Percentiles rank a stretch among this genome's conserved stretches.
Conservation (phyloP, 2,113 vertebrate genomes). For the Rattus rattus region DNA sequence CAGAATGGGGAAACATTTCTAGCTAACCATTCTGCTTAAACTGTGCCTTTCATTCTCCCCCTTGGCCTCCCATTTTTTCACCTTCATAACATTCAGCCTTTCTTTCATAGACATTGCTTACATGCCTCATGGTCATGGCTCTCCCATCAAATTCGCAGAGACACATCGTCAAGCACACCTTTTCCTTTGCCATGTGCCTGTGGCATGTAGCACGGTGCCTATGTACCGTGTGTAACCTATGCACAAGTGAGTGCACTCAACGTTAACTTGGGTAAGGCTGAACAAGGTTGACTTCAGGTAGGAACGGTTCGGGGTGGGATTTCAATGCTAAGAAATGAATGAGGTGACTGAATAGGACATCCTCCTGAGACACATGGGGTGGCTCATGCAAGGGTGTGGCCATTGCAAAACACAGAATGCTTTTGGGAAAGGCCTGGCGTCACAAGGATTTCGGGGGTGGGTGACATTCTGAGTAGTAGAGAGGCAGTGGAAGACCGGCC, state of each 20-base stretch:
- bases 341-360: neutral
- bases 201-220: neutral
- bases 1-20: neutral
- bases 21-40: constrained; percentile 9
- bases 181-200: neutral
- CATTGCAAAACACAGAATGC: neutral
- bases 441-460: neutral
- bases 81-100: neutral
- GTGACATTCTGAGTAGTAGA: neutral
- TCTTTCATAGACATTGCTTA: constrained; percentile 10
- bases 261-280: neutral
- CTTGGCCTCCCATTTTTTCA: neutral
- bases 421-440: neutral
- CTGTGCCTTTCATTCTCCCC: neutral
- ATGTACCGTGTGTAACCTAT: neutral
- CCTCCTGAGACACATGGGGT: neutral
- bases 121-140: neutral
- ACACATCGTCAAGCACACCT: neutral
- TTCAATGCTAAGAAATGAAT: neutral
- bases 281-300: neutral
- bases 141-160: neutral
- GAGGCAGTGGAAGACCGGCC: neutral
- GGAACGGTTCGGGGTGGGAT: neutral
- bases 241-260: neutral
- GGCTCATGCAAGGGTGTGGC: neutral